Evolutionary conservation across 2,797 vertebrate genomes (phyloP), one percentile per base, ranked within the genome.

Genomic region (Schizothorax lantsangensis): DNA sequence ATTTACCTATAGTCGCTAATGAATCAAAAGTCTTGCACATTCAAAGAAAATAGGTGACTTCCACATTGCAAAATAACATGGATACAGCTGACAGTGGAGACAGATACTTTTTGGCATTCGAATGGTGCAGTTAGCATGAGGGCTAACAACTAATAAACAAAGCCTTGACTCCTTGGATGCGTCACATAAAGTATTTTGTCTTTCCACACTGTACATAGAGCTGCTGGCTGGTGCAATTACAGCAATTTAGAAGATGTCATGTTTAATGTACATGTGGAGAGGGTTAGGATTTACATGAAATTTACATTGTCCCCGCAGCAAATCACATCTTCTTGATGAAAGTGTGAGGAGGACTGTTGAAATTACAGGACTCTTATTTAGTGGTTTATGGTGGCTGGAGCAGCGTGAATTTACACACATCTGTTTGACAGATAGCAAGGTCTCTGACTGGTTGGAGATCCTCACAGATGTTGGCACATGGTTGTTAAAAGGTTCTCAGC

Each of bases 381-480:
- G 36, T 45, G 66, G 43, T 84, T 84, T 62, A 77, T 85, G 10
- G 86, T 83, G 90, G 40, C 80, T 87, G 38, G 52, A 79, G 74
- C 54, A 85, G 62, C 75, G 78, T 68, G 83, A 90, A 80, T 89
- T 93, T 92, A 91, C 91, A 91, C 88, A 91, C 88, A 86, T 91
- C 86, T 91, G 91, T 90, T 91, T 91, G 90, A 89, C 91, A 91
- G 89, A 91, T 91, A 86, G 86, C 91, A 78, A 92, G 91, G 89
- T 91, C 91, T 93, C 89, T 79, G 71, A 83, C 89, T 92, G 93
- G 92, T 92, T 93, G 90, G 90, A 89, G 88, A 92, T 93, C 91
- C 89, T 87, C 84, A 91, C 90, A 90, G 93, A 94, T 91, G 90
- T 91, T 92, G 87, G 84, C 90, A 83, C 88, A 86, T 90, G 82